Evolutionary conservation across 1,140 invertebrate genomes (phyloP), one percentile per base, ranked within the genome.

Genomic region (Drosophila bocki): DNA sequence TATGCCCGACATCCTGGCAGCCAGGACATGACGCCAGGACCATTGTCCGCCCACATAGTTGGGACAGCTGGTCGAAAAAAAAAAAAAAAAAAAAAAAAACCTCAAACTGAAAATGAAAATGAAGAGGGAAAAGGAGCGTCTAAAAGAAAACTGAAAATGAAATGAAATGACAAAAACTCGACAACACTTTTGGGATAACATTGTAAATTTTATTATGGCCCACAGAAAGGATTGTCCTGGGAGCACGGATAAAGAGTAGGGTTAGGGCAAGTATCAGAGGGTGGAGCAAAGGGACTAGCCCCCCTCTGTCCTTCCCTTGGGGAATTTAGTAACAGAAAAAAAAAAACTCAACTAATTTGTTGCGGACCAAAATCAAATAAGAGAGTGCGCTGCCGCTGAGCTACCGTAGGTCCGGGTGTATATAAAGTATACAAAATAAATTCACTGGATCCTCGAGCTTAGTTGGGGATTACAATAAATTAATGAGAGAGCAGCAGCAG

Each of bases 161-260:
- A 59, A 77, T 70, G 58, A 78, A 54, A 70, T 56, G 75, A 70
- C 59, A 68, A 65, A 64, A 78, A 84, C 78, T 70, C 48, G 65
- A 80, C 83, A 87, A 86, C 83, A 87, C 83, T 80, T 87, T 83
- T 76, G 83, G 83, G 84, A 88, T 83, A 87, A 87, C 80, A 86
- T 77, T 87, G 83, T 86, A 87, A 74, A 86, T 86, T 86, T 86
- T 79, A 87, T 87, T 80, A 83, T 83, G 58, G 75, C 64, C 80
- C 80, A 75, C 53, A 58, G 47, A 61, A 48, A 53, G 67, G 53
- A 59, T 71, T 71, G 53, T 72, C 65, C 64, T 26, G 39, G 50
- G 68, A 47, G 50, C 33, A 37, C 7, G 45, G 17, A 33, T 33
- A 58, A 22, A 65, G 53, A 15, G 33, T 67, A 12, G 45, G 35